Percentiles rank a stretch among this genome's conserved stretches.
These are phyloP conservation scores for Umimayanthus kanabou DNA, from an alignment of 92 coral and sea anemone genomes.

Conservation along the genomic window DNA sequence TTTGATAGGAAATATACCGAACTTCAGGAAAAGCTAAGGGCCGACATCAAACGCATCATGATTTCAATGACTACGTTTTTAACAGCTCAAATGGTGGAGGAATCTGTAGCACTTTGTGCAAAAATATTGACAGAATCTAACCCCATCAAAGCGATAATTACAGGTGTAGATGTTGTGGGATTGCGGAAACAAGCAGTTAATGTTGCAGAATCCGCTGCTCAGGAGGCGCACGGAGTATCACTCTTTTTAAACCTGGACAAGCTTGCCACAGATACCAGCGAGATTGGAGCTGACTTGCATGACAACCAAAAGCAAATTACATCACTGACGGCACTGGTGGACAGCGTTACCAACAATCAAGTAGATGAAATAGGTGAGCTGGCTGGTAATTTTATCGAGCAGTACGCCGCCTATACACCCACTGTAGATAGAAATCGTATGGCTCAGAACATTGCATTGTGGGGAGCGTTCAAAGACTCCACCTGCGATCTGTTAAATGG, in stretches of 20 bases:
- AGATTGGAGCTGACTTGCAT: slow-evolving; percentile 37
- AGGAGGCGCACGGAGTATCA: slow-evolving; percentile 27
- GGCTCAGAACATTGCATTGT: slow-evolving; percentile 53
- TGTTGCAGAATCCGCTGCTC: slow-evolving; percentile 49
- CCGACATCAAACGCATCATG: slow-evolving; percentile 23
- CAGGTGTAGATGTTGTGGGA: slow-evolving; percentile 47
- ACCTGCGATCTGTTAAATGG: slow-evolving; percentile 53
- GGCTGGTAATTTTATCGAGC: slow-evolving; percentile 56
- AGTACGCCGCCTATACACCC: slow-evolving; percentile 60
- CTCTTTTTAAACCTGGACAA: slow-evolving; percentile 24
- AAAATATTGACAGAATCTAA: slow-evolving; percentile 44
- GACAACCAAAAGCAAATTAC: slow-evolving; percentile 50
- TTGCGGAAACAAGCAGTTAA: slow-evolving; percentile 43
- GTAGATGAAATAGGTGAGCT: slow-evolving; percentile 18
- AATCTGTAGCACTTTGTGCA: slow-evolving; percentile 23
- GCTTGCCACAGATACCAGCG: slow-evolving; percentile 22
- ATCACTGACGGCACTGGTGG: slow-evolving; percentile 11
- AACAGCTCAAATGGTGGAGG: slow-evolving; percentile 33
- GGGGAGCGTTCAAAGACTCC: slow-evolving; percentile 59
- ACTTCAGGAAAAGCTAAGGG: slow-evolving; percentile 27
- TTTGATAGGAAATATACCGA: slow-evolving; percentile 8
- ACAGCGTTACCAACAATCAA: slow-evolving; percentile 35
- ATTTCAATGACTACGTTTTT: slow-evolving; percentile 15
- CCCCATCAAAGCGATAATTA: slow-evolving; percentile 54
- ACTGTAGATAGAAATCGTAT: slow-evolving; percentile 38